Evolutionary conservation across 2,797 vertebrate species (phyloP).

Genomic region (Chelidonichthys spinosus): DNA sequence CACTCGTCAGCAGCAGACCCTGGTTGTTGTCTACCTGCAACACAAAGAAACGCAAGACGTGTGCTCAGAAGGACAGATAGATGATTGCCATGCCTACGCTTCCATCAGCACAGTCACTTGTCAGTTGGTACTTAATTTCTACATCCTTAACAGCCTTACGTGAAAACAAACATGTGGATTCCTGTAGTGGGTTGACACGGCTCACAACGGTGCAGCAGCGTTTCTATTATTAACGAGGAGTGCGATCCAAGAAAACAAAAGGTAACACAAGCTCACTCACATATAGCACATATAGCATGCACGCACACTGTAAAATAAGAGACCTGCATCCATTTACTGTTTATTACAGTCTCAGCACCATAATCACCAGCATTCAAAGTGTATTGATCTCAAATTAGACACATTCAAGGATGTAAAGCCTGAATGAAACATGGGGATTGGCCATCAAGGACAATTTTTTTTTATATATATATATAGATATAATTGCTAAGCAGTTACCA

Average conservation of each 20-base stretch:
- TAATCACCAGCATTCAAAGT: too few relatives aligned
- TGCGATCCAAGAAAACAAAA: constrained; percentile 41
- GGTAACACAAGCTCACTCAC: constrained; percentile 70
- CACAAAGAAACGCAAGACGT: constrained; percentile 21
- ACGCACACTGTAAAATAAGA: constrained; percentile 15
- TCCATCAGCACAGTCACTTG: too few relatives aligned
- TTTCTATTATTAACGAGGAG: constrained; percentile 76
- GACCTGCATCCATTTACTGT: not conserved
- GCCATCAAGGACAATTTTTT: too few relatives aligned
- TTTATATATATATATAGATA: too few relatives aligned
- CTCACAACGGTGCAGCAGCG: constrained; percentile 41
- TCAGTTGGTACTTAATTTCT: not conserved
- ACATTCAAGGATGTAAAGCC: too few relatives aligned
- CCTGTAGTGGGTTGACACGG: constrained; percentile 16
- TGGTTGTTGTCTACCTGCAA: constrained; percentile 86
- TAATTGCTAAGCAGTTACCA: too few relatives aligned
- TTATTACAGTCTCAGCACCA: constrained; percentile 4
- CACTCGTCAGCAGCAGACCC: constrained; percentile 80
- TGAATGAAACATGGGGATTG: too few relatives aligned
- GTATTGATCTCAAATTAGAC: too few relatives aligned
- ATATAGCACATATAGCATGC: not conserved
- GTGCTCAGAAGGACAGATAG: not conserved
- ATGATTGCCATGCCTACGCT: not conserved
- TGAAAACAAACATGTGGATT: constrained; percentile 11
- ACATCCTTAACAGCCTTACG: not conserved